phyloP scores from a whole-genome alignment of 2,113 vertebrate genomes.

The Oryzias woworae region DNA sequence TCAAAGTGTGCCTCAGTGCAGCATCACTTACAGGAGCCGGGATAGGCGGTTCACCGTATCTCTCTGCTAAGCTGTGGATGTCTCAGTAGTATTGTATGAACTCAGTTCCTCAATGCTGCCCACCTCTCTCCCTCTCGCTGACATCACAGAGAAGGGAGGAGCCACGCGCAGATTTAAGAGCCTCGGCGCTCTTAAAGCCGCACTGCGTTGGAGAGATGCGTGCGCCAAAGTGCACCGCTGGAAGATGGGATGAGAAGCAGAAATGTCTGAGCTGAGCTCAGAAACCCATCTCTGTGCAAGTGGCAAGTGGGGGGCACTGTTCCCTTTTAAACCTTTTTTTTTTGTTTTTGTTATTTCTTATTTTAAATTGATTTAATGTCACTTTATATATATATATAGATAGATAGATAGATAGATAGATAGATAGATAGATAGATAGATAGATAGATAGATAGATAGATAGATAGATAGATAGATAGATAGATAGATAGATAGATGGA shows the following conservation, averaged over 20 bases:
- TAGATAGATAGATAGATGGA: too few species aligned
- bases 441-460: too few species aligned
- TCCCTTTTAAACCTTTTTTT: slow-evolving; percentile 66
- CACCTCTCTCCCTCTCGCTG: slow-evolving; percentile 75
- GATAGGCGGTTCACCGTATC: slow-evolving; percentile 73
- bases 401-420: too few species aligned
- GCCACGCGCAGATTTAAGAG: slow-evolving; percentile 70
- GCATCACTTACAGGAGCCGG: slow-evolving; percentile 79
- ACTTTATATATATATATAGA: too few species aligned
- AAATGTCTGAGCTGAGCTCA: slow-evolving; percentile 45
- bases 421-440: too few species aligned
- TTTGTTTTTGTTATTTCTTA: slow-evolving; percentile 31
- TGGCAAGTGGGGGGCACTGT: slow-evolving; percentile 80
- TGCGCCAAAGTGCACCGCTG: slow-evolving; percentile 33
- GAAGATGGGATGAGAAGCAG: slow-evolving; percentile 43
- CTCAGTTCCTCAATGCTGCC: slow-evolving; percentile 77
- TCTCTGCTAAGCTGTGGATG: slow-evolving; percentile 77
- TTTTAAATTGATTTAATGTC: slow-evolving; percentile 2
- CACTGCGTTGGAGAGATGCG: slow-evolving; percentile 73
- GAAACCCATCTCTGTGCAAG: slow-evolving; percentile 63
- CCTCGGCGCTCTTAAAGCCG: slow-evolving; percentile 78
- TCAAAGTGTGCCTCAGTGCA: slow-evolving; percentile 77
- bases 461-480: too few species aligned
- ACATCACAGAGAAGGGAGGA: slow-evolving; percentile 77
- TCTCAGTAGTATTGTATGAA: slow-evolving; percentile 82